Base-by-base conservation (phyloP, 1,140 invertebrate genomes). In the Calycopis cecrops region DNA sequence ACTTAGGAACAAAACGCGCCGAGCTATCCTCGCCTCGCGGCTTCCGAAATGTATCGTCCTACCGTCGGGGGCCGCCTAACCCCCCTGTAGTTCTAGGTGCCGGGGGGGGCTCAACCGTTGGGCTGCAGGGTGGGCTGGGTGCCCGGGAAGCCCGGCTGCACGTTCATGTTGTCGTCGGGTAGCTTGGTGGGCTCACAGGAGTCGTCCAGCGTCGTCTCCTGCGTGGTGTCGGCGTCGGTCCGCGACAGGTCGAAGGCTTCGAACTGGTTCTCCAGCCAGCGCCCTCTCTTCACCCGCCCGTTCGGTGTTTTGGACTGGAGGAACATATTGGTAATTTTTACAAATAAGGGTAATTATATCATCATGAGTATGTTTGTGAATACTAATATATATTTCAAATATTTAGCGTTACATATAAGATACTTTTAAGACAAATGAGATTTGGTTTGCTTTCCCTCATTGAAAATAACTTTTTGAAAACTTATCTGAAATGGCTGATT, bases 141-240 rank as follows among this genome's bases (percentile, higher is more conserved):
- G 40, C 16, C 40, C 9, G 14, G 47, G 11, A 48, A 38, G n/a
- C 63, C 77, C 1, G 75, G 44, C 52, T 83, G 72, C 4, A 70
- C 79, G 70, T 85, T 85, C 82, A 85, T 85, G 59, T 85, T 84
- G 59, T 84, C 77, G 66, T 85, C 80, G 3, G 79, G 82, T 3
- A 83, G 68, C 53, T 83, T 85, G 57, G 64, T 62, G 65, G 42
- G 76, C 73, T 69, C 82, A 76, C 12, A 79, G 59, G 55, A 52
- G 57, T 59, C 69, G 47, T 74, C 74, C 6, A 81, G 75, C 7
- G 69, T 66, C 7, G 79, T 85, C 55, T 86, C 84, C 14, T 61
- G 57, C 0, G 81, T 79, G 17, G 69, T 57, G 67, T 86, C 79
- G 16, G 70, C 71, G 16, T 82, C 76, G 67, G 78, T 61, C 10